phyloP scores from a whole-genome alignment of 2,797 vertebrate species.

The Acestrorhynchus altus region DNA sequence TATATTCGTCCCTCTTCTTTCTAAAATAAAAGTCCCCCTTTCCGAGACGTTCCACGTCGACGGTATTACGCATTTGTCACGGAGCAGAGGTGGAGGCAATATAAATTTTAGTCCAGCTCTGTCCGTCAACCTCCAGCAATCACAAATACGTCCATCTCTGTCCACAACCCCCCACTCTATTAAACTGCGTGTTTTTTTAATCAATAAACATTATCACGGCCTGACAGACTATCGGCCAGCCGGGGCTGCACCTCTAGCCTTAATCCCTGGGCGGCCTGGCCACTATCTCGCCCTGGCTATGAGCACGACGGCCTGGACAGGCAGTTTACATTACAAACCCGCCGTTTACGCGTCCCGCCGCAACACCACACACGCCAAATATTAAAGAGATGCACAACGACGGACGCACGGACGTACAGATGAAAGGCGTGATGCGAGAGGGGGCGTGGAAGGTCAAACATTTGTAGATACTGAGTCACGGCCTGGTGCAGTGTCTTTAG shows the following conservation, averaged over 20 bases:
- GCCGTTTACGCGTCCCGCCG: slow-evolving; percentile 47
- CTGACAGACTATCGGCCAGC: slow-evolving; percentile 79
- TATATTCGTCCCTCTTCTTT: not conserved
- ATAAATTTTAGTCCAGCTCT: slow-evolving; percentile 23
- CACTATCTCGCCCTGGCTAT: slow-evolving; percentile 66
- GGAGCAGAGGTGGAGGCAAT: not conserved
- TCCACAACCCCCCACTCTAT: slow-evolving; percentile 67
- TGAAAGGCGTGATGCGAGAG: not conserved
- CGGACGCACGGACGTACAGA: slow-evolving; percentile 31
- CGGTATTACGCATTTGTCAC: not conserved
- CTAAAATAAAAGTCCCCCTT: not conserved
- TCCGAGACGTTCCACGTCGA: not conserved
- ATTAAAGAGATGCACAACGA: slow-evolving; percentile 52
- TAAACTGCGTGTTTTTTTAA: slow-evolving; percentile 78
- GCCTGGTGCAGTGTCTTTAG: too few species aligned
- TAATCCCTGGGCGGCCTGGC: slow-evolving; percentile 72
- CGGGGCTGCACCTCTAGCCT: slow-evolving; percentile 75
- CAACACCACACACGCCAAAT: slow-evolving; percentile 23
- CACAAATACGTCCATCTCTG: slow-evolving; percentile 46
- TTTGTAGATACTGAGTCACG: too few species aligned
- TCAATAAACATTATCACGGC: slow-evolving; percentile 86
- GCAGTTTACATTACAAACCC: slow-evolving; percentile 61
- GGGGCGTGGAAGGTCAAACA: too few species aligned
- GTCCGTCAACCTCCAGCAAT: slow-evolving; percentile 38
- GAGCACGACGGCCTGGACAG: slow-evolving; percentile 53